A percentile compares a stretch with the other conserved stretches of the same genome.
phyloP scores from a whole-genome alignment of 1,140 invertebrate species.

The Brachionus paranguensis region DNA sequence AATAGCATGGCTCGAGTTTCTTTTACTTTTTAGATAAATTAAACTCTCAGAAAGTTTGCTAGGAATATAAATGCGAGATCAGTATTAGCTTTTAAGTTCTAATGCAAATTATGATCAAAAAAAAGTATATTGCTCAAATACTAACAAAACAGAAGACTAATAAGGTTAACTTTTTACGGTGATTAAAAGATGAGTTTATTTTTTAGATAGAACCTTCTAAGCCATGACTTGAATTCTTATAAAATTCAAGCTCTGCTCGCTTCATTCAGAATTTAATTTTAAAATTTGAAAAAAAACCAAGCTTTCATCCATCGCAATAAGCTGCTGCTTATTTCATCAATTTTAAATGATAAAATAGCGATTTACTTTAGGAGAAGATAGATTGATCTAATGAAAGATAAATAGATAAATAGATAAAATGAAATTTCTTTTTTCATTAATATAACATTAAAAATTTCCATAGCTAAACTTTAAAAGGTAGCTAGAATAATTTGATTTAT shows the following conservation, averaged over 20 bases:
- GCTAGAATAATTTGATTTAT: constrained; percentile 6
- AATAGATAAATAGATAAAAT: constrained; percentile 1
- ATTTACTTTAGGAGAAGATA: background rate
- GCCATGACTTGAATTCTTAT: constrained; percentile 6
- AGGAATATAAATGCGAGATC: constrained; percentile 8
- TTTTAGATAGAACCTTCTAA: background rate
- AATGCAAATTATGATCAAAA: constrained; percentile 36
- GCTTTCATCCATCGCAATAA: background rate
- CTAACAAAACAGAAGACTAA: background rate
- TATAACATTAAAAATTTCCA: constrained; percentile 19
- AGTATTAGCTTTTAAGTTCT: background rate
- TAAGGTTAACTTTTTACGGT: constrained; percentile 29
- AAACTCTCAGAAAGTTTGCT: constrained; percentile 12
- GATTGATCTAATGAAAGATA: constrained; percentile 23
- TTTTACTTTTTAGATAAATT: constrained; percentile 21
- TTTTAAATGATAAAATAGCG: background rate
- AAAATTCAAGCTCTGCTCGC: background rate
- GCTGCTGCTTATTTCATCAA: background rate
- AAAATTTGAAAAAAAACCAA: background rate
- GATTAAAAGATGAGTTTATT: background rate
- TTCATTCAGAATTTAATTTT: background rate
- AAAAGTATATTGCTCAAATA: background rate
- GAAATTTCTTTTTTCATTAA: constrained; percentile 38
- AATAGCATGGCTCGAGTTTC: background rate
- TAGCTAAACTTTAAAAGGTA: background rate